Base-by-base conservation (phyloP, 2,113 vertebrate genomes). In the Phaethon lepturus region DNA sequence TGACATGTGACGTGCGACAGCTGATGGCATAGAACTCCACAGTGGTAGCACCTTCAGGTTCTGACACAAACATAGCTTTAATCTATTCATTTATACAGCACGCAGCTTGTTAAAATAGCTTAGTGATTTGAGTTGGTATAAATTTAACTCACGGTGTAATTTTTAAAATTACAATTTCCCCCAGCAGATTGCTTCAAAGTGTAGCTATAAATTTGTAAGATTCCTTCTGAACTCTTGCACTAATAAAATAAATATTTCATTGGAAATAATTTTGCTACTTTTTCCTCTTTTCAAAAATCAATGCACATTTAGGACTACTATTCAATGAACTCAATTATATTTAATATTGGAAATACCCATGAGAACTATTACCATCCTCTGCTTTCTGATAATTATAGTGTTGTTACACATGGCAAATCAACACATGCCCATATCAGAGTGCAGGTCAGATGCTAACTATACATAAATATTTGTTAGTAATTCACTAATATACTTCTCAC, bases 21-120 rank as follows among this genome's bases (percentile, higher is more conserved):
- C 60, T 94, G 91, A 64, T 80, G 93, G 66, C 81, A 83, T 71
- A 96, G 73, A 96, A 96, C 81, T 93, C 91, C 92, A 77, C 68
- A 71, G 94, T 88, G 87, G 87, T 86, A 95, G 86, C 84, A 94
- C 93, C 74, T 94, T 85, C 75, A 84, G 72, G 47, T 90, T 97
- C 88, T 82, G 91, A 71, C 95, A 96, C 67, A 95, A 95, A 94
- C 89, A 87, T 7, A 79, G 63, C 76, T 89, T 82, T 96, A 96
- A 97, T 96, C 78, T 96, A 95, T 96, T 94, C 87, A 95, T 86
- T 91, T 96, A 96, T 94, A 91, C 78, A 96, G 72, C 63, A 82
- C 7, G 35, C 5, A 84, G 49, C 91, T 76, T 81, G 76, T 66
- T 95, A 92, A 95, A 96, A 68, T 71, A 91, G 62, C 72, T 89